Evolutionary conservation across 2,797 vertebrate species (phyloP), one percentile per base, ranked within the genome.

Genomic region (Phaenicophaeus curvirostris): DNA sequence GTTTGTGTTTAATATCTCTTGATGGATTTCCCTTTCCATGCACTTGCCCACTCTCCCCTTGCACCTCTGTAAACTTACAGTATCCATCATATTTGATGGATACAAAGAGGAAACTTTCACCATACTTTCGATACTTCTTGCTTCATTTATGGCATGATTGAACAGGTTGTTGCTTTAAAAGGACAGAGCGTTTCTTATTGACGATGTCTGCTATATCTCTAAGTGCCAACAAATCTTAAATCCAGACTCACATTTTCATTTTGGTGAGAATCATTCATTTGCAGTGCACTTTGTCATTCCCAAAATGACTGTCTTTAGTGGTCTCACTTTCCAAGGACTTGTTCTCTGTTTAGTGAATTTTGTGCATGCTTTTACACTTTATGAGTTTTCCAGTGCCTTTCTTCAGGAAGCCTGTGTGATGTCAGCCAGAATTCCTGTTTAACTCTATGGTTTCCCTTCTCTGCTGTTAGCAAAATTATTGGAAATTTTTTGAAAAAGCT

Each of bases 1-100:
- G 20, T 27, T 37, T 61, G 58, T 11, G 41, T 68, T 76, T 35
- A 42, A 12, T 19, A 21, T 24, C 82, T 73, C 82, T 15, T 25
- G 66, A 68, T 16, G 35, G 37, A 65, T 76, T 77, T 33, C 53
- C 57, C 63, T 10, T 23, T 4, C 67, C 4, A 0, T 5, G 41
- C 13, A 2, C 15, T 25, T 30, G 18, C 12, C 41, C 75, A 3
- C 18, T 2, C 41, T 61, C 71, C 37, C 57, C 44, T 9, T 6
- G 30, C 68, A 73, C 61, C 76, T 16, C 3, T 1, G n/a, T 24
- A 41, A 53, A 30, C 69, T 50, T 2, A 11, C 0, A 30, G 61
- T 0, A 7, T 6, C 72, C 55, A 14, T n/a, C 25, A 1, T 0
- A 4, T 2, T 10, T 10, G 16, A 30, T 41, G 15, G 23, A 50